Evolutionary conservation across 2,888 invertebrate genomes (phyloP).

Genomic region (Morpho achilles): DNA sequence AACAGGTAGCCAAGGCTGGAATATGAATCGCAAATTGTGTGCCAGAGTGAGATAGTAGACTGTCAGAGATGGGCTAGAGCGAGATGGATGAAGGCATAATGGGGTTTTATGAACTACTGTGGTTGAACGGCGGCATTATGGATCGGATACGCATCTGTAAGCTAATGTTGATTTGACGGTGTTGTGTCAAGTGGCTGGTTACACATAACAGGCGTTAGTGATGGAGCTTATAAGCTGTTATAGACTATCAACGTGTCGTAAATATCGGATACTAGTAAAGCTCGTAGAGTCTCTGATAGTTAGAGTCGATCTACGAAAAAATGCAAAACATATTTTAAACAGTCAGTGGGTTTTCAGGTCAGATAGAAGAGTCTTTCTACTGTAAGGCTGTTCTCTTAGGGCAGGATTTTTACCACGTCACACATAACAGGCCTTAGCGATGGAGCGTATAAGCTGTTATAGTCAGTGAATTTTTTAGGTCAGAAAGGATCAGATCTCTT

Average conservation of each 20-base stretch:
- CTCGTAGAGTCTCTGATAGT: no score
- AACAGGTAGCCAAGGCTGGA: slow-evolving; percentile 33
- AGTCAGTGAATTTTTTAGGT: neutral
- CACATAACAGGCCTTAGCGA: slow-evolving; percentile 19
- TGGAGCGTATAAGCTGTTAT: slow-evolving; percentile 8
- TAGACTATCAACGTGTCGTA: slow-evolving; percentile 2
- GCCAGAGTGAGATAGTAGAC: slow-evolving; percentile 21
- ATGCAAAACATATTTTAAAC: no score
- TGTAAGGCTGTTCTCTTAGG: no score
- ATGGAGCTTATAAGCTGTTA: slow-evolving; percentile 9
- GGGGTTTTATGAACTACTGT: slow-evolving; percentile 19
- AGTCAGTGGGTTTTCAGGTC: no score
- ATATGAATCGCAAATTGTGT: slow-evolving; percentile 30
- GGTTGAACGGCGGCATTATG: slow-evolving; percentile 27
- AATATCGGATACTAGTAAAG: neutral
- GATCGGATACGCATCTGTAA: slow-evolving; percentile 28
- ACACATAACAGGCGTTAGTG: slow-evolving; percentile 19
- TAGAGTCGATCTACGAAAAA: no score
- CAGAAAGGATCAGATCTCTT: no score
- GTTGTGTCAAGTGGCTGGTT: slow-evolving; percentile 14
- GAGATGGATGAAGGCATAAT: slow-evolving; percentile 19
- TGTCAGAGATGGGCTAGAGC: slow-evolving; percentile 7
- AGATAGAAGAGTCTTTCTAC: no score
- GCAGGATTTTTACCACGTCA: neutral
- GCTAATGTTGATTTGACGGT: slow-evolving; percentile 25